These are phyloP conservation scores for Muraenolepis orangiensis DNA, from an alignment of 2,797 vertebrate genomes.

Conservation along the genomic window DNA sequence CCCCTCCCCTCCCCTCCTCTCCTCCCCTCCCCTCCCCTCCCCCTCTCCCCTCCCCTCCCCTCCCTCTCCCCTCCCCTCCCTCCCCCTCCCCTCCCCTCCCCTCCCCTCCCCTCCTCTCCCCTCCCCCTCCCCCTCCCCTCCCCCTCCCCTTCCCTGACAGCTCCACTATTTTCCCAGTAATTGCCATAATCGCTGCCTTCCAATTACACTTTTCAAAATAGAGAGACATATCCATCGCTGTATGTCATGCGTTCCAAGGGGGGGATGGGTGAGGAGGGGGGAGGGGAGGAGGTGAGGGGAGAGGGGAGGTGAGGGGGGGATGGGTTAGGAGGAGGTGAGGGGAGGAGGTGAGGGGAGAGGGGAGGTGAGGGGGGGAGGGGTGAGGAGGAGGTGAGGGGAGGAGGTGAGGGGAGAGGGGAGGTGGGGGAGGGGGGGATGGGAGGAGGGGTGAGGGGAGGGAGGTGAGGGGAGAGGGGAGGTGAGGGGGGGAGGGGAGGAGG, in stretches of 20 bases:
- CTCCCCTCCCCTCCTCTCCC: too few species aligned
- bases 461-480: too few species aligned
- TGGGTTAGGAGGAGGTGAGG: too few species aligned
- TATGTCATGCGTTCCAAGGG: conserved; percentile 27
- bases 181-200: conserved; percentile 69
- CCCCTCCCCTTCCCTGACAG: conserved; percentile 49
- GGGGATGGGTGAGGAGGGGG: neutral
- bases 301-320: neutral
- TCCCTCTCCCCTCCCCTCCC: neutral
- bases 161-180: conserved; percentile 71
- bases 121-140: too few species aligned
- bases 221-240: conserved; percentile 47
- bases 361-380: neutral
- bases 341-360: neutral
- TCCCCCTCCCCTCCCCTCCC: conserved; percentile 20
- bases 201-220: conserved; percentile 50
- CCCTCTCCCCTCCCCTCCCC: conserved; percentile 14
- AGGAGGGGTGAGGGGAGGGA: too few species aligned
- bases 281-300: neutral
- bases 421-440: neutral
- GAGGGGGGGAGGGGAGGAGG: neutral
- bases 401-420: neutral
- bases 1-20: conserved; percentile 16
- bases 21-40: too few species aligned
- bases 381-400: too few species aligned